Base-by-base conservation (phyloP, 92 coral and sea anemone species). In the Phymanthus crucifer region DNA sequence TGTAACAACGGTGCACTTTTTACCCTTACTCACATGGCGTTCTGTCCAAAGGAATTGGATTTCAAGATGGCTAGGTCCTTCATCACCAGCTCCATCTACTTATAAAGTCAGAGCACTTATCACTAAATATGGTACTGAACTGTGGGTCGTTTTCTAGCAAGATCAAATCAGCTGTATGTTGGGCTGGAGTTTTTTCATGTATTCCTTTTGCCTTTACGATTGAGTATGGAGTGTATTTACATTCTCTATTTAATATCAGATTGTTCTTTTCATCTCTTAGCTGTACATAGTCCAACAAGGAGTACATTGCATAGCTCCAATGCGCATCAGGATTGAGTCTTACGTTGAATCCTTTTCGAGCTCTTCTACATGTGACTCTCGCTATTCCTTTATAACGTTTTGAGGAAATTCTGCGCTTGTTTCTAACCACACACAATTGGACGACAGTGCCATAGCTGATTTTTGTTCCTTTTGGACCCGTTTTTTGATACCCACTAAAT, bases 11-110 rank as follows among this genome's bases (percentile, higher is more conserved):
- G 80, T 64, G 61, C n/a, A n/a, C n/a, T n/a, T n/a, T n/a, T n/a
- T n/a, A n/a, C n/a, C n/a, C n/a, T 77, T 47, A n/a, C 84, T 46
- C 0, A 87, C 34, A 27, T 87, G 86, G 19, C 89, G 24, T 31
- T 54, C 29, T 8, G 90, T 82, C 91, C 94, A 91, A 91, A 91
- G 84, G 31, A 80, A 90, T 58, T 86, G 88, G 17, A 86, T 84
- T 29, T 90, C 86, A 54, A 58, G 64, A 69, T 90, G 89, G 23
- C 74, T 38, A 32, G 83, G 86, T 5, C 92, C 92, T 69, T 88
- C 92, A 54, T 88, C 88, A 24, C 86, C 33, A 2, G 83, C 80
- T 16, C 86, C 81, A 78, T 84, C 86, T 7, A 84, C 89, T 85
- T 79, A 88, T 75, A 1, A 78, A 84, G 61, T 82, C 90, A 21